These are phyloP conservation scores for Hipposideros armiger DNA, from an alignment of 2,113 vertebrate species.

Conservation along the genomic window DNA sequence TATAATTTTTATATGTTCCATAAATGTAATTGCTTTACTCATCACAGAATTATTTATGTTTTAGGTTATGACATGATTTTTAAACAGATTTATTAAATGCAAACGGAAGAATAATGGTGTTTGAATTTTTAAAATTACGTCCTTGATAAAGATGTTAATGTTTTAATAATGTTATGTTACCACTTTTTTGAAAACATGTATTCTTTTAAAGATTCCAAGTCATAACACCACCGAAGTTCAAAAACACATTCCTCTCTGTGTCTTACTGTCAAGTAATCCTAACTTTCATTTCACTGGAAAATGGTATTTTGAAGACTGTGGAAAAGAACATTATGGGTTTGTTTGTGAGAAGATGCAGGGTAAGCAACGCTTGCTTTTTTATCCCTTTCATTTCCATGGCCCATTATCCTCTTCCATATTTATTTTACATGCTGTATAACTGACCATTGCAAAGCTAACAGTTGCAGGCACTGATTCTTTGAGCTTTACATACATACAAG, in stretches of 20 bases:
- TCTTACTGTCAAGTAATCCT: constrained; percentile 93
- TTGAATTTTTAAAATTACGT: constrained; percentile 56
- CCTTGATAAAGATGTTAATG: constrained; percentile 47
- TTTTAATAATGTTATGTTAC: constrained; percentile 18
- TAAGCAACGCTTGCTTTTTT: constrained; percentile 83
- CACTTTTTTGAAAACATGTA: constrained; percentile 48
- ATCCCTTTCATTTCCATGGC: constrained; percentile 26
- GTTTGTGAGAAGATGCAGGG: constrained; percentile 95
- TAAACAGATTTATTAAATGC: constrained; percentile 53
- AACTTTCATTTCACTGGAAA: constrained; percentile 95
- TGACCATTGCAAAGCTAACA: neutral
- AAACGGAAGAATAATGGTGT: constrained; percentile 44
- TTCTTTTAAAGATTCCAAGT: constrained; percentile 84
- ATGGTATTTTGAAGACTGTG: constrained; percentile 95
- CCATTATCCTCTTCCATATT: neutral
- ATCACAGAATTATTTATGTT: constrained; percentile 58
- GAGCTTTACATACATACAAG: neutral
- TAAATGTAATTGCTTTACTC: constrained; percentile 49
- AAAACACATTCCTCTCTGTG: constrained; percentile 89
- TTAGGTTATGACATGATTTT: constrained; percentile 42
- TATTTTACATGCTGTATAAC: neutral
- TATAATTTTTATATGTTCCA: constrained; percentile 19
- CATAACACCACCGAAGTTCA: constrained; percentile 74
- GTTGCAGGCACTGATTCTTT: neutral
- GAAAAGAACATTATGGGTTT: constrained; percentile 92